Conservation (phyloP, 35 echinoderm and acorn worm genomes). For the Acanthaster planci region DNA sequence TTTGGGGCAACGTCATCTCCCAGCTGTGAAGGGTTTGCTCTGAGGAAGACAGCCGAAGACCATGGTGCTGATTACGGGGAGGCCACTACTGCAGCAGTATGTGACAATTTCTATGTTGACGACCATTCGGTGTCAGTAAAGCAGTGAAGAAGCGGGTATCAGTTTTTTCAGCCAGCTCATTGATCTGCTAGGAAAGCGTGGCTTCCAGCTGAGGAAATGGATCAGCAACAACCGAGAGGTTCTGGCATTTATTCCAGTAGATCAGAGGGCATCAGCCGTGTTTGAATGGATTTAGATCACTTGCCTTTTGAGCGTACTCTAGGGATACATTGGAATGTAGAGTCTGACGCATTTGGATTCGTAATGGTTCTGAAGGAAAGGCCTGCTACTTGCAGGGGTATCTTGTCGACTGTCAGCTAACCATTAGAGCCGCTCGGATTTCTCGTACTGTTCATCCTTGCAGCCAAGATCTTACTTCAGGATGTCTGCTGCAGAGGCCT, state of each 20-base stretch:
- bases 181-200: not conserved
- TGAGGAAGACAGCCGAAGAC: slow-evolving; percentile 54
- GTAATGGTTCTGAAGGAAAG: slow-evolving; percentile 38
- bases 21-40: slow-evolving; percentile 50
- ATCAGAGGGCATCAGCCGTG: slow-evolving; percentile 21
- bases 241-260: slow-evolving; percentile 18
- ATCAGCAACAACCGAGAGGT: slow-evolving; percentile 40
- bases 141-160: slow-evolving; percentile 30
- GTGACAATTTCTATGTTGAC: slow-evolving; percentile 59
- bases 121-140: slow-evolving; percentile 53
- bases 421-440: slow-evolving; percentile 63
- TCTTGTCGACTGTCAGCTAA: slow-evolving; percentile 52
- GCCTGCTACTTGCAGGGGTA: slow-evolving; percentile 45
- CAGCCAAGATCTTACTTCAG: slow-evolving; percentile 50
- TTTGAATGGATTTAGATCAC: slow-evolving; percentile 6
- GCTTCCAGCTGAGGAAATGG: slow-evolving; percentile 43
- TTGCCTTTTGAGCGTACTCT: slow-evolving; percentile 41
- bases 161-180: slow-evolving; percentile 21
- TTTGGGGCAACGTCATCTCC: slow-evolving; percentile 59
- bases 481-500: slow-evolving; percentile 34
- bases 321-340: slow-evolving; percentile 30
- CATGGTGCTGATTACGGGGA: slow-evolving; percentile 3
- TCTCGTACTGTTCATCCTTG: slow-evolving; percentile 38
- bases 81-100: not conserved
- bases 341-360: slow-evolving; percentile 56